Evolutionary conservation across 2,113 vertebrate genomes (phyloP).

Genomic region (Catagonus wagneri): DNA sequence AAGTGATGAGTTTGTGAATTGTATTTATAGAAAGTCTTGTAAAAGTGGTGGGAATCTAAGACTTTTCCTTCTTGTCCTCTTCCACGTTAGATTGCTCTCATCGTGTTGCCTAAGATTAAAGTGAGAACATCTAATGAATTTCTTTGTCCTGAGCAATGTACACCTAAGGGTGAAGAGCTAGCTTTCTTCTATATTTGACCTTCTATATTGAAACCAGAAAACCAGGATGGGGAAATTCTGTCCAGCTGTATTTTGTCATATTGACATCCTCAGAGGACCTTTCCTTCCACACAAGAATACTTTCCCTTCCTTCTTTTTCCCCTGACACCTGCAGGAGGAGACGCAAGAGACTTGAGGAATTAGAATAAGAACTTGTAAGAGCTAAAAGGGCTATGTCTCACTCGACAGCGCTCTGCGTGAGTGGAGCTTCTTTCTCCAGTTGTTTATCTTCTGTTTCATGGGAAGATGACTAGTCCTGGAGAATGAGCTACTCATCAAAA

Average conservation of each 20-base stretch:
- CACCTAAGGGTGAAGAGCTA: neutral
- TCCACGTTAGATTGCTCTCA: neutral
- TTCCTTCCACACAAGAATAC: neutral
- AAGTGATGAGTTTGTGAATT: neutral
- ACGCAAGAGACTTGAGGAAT: neutral
- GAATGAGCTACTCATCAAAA: constrained; percentile 2
- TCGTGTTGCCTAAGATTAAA: neutral
- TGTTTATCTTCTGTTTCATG: neutral
- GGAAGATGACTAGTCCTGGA: neutral
- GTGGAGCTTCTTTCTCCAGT: neutral
- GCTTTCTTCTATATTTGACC: neutral
- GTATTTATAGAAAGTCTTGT: neutral
- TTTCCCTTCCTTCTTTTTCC: neutral
- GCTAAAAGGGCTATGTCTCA: neutral
- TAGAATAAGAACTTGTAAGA: neutral
- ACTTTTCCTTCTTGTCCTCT: neutral
- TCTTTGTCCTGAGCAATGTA: neutral
- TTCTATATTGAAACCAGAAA: neutral
- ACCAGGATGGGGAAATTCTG: neutral
- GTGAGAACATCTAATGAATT: neutral
- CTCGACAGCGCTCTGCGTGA: neutral
- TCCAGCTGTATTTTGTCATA: neutral
- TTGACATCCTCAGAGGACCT: neutral
- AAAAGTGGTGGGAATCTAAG: neutral
- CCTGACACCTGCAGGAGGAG: neutral